Evolutionary conservation across 2,113 vertebrate species (phyloP).

Genomic region (Lophura nycthemera): DNA sequence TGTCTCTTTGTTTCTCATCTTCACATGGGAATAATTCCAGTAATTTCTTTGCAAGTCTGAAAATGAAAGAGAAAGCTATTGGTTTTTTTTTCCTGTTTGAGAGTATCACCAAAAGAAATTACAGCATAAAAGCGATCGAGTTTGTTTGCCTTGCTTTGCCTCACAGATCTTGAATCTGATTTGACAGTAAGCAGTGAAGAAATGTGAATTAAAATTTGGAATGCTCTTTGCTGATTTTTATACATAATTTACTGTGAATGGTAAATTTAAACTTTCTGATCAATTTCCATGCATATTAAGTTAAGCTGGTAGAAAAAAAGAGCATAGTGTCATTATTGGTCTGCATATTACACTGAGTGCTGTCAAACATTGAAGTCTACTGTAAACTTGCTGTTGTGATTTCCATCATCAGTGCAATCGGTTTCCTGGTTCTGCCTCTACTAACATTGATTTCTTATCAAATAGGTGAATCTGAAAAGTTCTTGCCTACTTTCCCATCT

Average conservation of each 20-base stretch:
- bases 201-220: not conserved
- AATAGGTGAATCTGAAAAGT: not conserved
- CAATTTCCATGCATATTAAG: not conserved
- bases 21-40: not conserved
- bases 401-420: not conserved
- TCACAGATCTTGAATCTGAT: not conserved
- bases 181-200: not conserved
- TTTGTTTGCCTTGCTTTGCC: not conserved
- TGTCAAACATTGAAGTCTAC: not conserved
- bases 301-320: not conserved
- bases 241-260: not conserved
- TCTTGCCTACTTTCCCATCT: not conserved
- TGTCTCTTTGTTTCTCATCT: not conserved
- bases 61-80: not conserved
- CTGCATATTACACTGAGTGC: not conserved
- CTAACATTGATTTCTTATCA: not conserved
- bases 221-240: not conserved
- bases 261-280: not conserved
- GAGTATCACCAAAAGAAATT: not conserved
- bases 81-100: not conserved
- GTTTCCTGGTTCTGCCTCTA: not conserved
- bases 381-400: not conserved
- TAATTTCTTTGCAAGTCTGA: slow-evolving; percentile 10
- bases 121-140: not conserved
- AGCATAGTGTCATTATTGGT: not conserved